Conservation (phyloP, 2,888 invertebrate species). For the Alloscopus bannaensis region DNA sequence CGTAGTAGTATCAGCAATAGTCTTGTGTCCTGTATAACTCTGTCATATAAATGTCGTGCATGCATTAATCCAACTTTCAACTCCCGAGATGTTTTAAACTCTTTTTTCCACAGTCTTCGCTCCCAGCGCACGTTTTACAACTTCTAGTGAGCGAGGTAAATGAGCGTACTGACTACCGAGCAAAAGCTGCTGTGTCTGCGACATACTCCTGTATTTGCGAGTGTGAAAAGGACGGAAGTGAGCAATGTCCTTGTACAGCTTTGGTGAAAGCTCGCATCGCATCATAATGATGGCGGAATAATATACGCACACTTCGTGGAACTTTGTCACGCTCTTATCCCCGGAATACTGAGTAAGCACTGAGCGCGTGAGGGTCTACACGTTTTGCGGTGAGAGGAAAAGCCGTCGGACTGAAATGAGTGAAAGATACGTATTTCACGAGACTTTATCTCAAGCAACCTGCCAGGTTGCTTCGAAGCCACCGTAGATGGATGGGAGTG, state of each 20-base stretch:
- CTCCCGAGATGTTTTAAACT: no score
- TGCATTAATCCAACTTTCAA: slow-evolving; percentile 8
- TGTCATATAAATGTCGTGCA: slow-evolving; percentile 15
- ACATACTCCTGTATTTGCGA: not conserved
- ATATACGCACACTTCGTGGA: not conserved
- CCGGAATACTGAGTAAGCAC: not conserved
- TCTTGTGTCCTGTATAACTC: not conserved
- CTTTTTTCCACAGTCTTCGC: no score
- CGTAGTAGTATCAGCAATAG: not conserved
- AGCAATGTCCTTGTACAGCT: not conserved
- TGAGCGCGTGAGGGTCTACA: not conserved
- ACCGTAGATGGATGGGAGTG: no score
- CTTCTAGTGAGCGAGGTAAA: no score
- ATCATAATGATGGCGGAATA: not conserved
- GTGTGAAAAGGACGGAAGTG: not conserved
- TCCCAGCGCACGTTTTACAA: no score
- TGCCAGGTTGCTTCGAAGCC: not conserved
- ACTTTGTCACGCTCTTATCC: not conserved
- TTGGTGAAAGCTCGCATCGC: not conserved
- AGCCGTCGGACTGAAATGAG: not conserved
- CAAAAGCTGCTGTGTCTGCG: no score
- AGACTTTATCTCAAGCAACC: not conserved
- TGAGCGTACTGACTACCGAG: no score
- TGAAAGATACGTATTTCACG: not conserved
- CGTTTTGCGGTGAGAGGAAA: slow-evolving; percentile 2